Base-by-base conservation (phyloP, 2,113 vertebrate genomes). In the Thamnaconus septentrionalis region DNA sequence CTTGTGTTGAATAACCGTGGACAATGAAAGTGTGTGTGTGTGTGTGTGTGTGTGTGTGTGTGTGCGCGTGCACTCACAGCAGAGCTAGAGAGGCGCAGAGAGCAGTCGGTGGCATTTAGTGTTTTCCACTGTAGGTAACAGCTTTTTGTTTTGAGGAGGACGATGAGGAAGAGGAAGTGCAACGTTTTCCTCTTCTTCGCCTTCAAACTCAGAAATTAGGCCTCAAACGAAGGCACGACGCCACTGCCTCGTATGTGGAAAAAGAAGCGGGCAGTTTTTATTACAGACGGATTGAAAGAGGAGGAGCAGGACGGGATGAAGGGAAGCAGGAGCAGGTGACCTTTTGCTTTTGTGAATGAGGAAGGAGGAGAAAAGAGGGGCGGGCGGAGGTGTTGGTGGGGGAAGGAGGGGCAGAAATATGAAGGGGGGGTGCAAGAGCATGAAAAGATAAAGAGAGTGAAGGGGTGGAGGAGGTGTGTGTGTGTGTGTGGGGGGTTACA, bases 1-100 rank as follows among this genome's bases (percentile, higher is more conserved):
- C 76, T 70, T 75, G 59, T 85, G 76, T 87, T 91, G 88, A 91
- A 89, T 87, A 86, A 86, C 73, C 75, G 53, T 64, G 61, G 77
- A 69, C 74, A 83, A 72, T 79, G 66, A 73, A 83, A 77, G 78
- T 61, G 65, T 31, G 18, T 31, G 18, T 31, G 18, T 31, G 18
- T 31, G 18, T 31, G 18, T 31, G 18, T 31, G 18, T 31, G 18
- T 31, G 18, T 31, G 53, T 44, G 60, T 61, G 61, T 55, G 55
- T 56, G 62, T 59, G 69, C 53, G 75, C 11, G 55, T 61, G 57
- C 53, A 59, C 50, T 45, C 7, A 7, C 5, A 45, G 5, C 5
- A 45, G 44, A 45, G 44, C 5, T 5, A 45, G 59, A 40, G 9
- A 40, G 51, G n/a, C 11, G 12, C 59, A 11, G 51, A 3, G 50